These are phyloP conservation scores for Chrysolina oricalcia DNA, from an alignment of 2,888 invertebrate genomes.

Conservation along the genomic window DNA sequence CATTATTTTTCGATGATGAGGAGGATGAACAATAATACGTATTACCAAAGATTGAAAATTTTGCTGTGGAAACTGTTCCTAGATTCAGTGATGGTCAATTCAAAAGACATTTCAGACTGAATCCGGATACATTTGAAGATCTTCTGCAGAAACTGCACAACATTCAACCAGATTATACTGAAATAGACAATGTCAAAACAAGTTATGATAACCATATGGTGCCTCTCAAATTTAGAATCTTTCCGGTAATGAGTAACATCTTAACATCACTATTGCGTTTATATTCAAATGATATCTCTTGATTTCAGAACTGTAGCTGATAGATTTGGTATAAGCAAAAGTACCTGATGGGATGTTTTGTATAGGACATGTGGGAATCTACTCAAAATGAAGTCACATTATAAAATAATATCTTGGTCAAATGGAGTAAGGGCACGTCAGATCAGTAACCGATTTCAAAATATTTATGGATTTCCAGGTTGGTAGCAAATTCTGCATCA, in stretches of 20 bases:
- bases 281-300: slow-evolving; percentile 38
- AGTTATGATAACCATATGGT: slow-evolving; percentile 30
- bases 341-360: slow-evolving; percentile 51
- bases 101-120: slow-evolving; percentile 20
- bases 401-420: slow-evolving; percentile 48
- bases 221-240: too few species aligned
- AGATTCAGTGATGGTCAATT: slow-evolving; percentile 20
- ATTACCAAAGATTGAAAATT: slow-evolving; percentile 25
- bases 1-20: slow-evolving; percentile 15
- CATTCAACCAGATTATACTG: not conserved
- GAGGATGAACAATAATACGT: too few species aligned
- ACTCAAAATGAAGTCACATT: slow-evolving; percentile 40
- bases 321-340: slow-evolving; percentile 50
- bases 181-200: slow-evolving; percentile 17
- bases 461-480: slow-evolving; percentile 28
- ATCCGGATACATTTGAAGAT: slow-evolving; percentile 25
- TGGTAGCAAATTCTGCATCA: slow-evolving; percentile 5
- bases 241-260: too few species aligned
- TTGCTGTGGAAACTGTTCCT: slow-evolving; percentile 24
- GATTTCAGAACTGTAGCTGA: slow-evolving; percentile 42
- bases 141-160: slow-evolving; percentile 23
- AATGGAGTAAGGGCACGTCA: slow-evolving; percentile 24
- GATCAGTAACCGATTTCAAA: slow-evolving; percentile 22
- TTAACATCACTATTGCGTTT: slow-evolving; percentile 20
- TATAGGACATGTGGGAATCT: slow-evolving; percentile 43